phyloP scores from a whole-genome alignment of 1,140 invertebrate species.

The Pachyrhynchus sulphureomaculatus region DNA sequence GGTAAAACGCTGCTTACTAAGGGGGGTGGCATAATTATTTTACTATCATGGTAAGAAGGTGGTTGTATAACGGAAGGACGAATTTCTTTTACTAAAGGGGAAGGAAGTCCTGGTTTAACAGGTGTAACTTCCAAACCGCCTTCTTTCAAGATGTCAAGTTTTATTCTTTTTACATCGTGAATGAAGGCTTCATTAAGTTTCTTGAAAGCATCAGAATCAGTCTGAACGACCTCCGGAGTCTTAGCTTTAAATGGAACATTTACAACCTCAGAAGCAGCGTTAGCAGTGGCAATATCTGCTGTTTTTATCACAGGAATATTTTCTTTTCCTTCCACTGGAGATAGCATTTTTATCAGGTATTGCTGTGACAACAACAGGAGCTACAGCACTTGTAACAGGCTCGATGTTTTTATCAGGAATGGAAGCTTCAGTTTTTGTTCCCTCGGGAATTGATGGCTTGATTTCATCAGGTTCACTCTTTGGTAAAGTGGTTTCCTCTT shows the following conservation, averaged over 20 bases:
- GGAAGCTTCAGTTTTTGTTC: constrained; percentile 25
- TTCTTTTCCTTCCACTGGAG: constrained; percentile 58
- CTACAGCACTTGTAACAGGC: constrained; percentile 33
- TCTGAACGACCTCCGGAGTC: constrained; percentile 65
- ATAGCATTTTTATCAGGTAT: constrained; percentile 38
- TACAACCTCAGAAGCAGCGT: constrained; percentile 19
- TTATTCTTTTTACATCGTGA: constrained; percentile 63
- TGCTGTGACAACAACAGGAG: constrained; percentile 30
- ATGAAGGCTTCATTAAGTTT: constrained; percentile 25
- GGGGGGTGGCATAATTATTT: constrained; percentile 47
- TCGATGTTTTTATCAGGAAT: constrained; percentile 36
- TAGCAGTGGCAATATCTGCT: constrained; percentile 8
- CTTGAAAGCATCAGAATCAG: constrained; percentile 51
- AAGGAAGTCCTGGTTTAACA: constrained; percentile 51
- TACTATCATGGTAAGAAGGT: constrained; percentile 10
- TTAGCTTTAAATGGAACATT: constrained; percentile 58
- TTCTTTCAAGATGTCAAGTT: constrained; percentile 71
- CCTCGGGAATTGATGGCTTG: constrained; percentile 17
- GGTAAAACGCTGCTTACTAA: constrained; percentile 15
- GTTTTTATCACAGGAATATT: constrained; percentile 54
- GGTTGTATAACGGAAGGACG: constrained; percentile 48
- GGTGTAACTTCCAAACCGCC: constrained; percentile 72
- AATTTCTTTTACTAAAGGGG: constrained; percentile 47
- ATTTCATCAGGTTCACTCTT: constrained; percentile 25
- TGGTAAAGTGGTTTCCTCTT: background rate